These are phyloP conservation scores for Proteles cristata DNA, from an alignment of 2,113 vertebrate genomes.

Conservation along the genomic window DNA sequence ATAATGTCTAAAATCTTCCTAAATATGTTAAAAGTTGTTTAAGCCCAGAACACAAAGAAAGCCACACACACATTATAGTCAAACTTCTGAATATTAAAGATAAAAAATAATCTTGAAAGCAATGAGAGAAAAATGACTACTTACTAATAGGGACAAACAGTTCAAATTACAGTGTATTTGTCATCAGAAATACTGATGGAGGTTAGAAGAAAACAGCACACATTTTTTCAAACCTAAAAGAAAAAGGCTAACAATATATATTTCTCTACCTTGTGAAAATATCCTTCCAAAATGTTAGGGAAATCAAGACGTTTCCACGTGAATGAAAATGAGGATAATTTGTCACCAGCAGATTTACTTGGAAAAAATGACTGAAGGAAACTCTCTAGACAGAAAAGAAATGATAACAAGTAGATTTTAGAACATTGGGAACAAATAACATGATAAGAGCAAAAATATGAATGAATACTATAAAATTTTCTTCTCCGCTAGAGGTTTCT, in stretches of 20 bases:
- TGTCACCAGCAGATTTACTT: not conserved
- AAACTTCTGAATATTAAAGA: not conserved
- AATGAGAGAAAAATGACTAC: not conserved
- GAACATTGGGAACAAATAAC: not conserved
- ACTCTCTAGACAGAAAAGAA: not conserved
- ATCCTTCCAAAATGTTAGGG: not conserved
- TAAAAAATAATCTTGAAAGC: not conserved
- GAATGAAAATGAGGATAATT: not conserved
- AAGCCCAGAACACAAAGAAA: not conserved
- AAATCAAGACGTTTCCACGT: not conserved
- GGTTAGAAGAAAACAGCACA: not conserved
- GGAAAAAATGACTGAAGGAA: not conserved
- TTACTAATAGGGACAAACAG: not conserved
- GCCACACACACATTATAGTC: not conserved
- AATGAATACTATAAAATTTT: not conserved
- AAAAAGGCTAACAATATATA: not conserved
- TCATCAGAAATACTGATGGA: not conserved
- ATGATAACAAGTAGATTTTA: not conserved
- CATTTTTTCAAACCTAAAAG: not conserved
- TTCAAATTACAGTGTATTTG: not conserved
- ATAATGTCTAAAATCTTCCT: not conserved
- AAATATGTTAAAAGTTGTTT: not conserved
- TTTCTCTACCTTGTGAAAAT: not conserved
- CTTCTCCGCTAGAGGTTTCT: not conserved
- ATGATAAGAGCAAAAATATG: not conserved